A percentile compares a stretch with the other conserved stretches of the same genome.
These are phyloP conservation scores for Parnassius orleans DNA, from an alignment of 2,888 invertebrate genomes.

Conservation along the genomic window DNA sequence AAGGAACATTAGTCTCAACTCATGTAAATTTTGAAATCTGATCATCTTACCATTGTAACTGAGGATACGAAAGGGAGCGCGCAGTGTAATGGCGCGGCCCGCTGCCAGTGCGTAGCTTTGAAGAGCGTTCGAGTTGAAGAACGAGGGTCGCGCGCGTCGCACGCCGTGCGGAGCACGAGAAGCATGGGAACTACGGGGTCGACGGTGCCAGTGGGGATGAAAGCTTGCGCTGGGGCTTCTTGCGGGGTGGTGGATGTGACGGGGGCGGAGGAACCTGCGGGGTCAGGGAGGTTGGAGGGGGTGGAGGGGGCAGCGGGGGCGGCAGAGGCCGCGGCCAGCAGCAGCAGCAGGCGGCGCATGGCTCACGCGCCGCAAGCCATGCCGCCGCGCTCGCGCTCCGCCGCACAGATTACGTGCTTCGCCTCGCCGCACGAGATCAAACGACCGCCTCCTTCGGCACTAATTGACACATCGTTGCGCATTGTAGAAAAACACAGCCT, in stretches of 20 bases:
- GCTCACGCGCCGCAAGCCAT: slow-evolving; percentile 35
- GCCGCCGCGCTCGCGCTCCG: slow-evolving; percentile 37
- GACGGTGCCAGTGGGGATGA: slow-evolving; percentile 17
- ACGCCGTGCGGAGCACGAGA: slow-evolving; percentile 57
- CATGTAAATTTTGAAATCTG: too few species aligned
- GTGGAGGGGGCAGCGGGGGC: slow-evolving; percentile 29
- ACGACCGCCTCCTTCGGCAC: slow-evolving; percentile 35
- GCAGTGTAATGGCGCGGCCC: slow-evolving; percentile 26
- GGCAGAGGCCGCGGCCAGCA: slow-evolving; percentile 42
- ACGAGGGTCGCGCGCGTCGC: slow-evolving; percentile 35
- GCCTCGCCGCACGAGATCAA: slow-evolving; percentile 51
- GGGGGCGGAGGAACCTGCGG: slow-evolving; percentile 33
- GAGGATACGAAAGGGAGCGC: slow-evolving; percentile 34
- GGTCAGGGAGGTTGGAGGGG: not conserved
- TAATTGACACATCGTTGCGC: slow-evolving; percentile 10
- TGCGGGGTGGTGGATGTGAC: slow-evolving; percentile 25
- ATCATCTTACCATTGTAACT: slow-evolving; percentile 41
- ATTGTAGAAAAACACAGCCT: not conserved
- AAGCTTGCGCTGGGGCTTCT: slow-evolving; percentile 1
- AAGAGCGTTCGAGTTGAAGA: slow-evolving; percentile 32
- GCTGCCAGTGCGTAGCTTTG: slow-evolving; percentile 26
- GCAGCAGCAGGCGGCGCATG: slow-evolving; percentile 41
- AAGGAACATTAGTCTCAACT: too few species aligned
- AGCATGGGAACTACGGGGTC: slow-evolving; percentile 32
- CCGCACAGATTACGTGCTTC: slow-evolving; percentile 39